Evolutionary conservation across 2,797 vertebrate species (phyloP), one percentile per base, ranked within the genome.

Genomic region (Bradypus variegatus): DNA sequence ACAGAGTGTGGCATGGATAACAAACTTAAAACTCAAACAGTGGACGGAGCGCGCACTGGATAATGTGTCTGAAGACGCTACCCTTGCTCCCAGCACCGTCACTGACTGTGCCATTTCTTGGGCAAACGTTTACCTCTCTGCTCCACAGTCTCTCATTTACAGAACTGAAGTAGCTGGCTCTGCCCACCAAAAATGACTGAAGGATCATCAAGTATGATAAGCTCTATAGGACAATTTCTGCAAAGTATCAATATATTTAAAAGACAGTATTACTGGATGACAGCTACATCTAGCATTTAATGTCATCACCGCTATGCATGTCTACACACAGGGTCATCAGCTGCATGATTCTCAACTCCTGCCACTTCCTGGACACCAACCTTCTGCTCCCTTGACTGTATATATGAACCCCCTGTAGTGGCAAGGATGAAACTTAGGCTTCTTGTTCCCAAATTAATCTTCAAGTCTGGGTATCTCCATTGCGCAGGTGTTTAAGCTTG

Each of bases 401-500:
- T 50, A 73, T 10, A 67, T 13, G 25, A 93, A 86, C 10, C 23
- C 18, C 25, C 27, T 62, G 48, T 36, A 29, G 36, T 79, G 23
- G 53, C 23, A 77, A 58, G 13, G 50, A 84, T 69, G 36, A 84
- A 86, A 90, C 62, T 48, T 19, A 73, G 76, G 48, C 62, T 82
- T 93, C 50, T 38, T 86, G 64, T 78, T 87, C 48, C 36, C 36
- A 86, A 92, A 78, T 86, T 87, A 94, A 69, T 76, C 58, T 82
- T 89, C 23, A 29, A 69, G 13, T 78, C 55, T 48, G 21, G 64
- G 4, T 62, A 62, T 64, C 31, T 81, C 53, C 31, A 64, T 0
- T 91, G 55, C 33, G 29, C n/a, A 48, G 7, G 70, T 19, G 88
- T 38, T 75, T 84, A 85, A 48, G 3, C 19, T 38, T 89, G 23